Conservation (phyloP, 2,797 vertebrate species). For the Gymnopithys bicolor region DNA sequence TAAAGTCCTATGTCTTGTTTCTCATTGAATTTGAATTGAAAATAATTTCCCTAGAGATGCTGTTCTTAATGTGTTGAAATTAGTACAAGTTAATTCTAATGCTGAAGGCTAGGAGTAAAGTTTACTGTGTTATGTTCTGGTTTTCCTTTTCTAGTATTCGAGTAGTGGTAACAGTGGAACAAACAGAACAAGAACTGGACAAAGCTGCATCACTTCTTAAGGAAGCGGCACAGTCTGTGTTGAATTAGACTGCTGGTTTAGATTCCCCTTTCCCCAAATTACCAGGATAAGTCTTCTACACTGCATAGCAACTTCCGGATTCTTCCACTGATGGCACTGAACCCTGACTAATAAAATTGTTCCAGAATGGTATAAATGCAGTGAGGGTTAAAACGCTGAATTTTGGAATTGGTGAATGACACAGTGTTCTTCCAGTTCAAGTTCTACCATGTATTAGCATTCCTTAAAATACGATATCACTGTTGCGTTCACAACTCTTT, state of each 20-base stretch:
- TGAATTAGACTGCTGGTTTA: conserved; percentile 68
- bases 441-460: conserved; percentile 15
- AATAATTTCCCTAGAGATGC: background rate
- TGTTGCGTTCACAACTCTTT: conserved; percentile 30
- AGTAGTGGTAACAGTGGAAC: conserved; percentile 90
- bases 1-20: background rate
- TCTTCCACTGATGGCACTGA: background rate
- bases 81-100: background rate
- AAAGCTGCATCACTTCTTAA: conserved; percentile 85
- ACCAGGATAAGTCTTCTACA: background rate
- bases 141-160: conserved; percentile 84
- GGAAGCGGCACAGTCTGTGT: conserved; percentile 81
- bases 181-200: conserved; percentile 89
- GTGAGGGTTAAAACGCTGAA: background rate
- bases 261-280: background rate
- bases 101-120: background rate
- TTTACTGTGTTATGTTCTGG: background rate
- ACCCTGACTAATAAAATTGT: background rate
- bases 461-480: conserved; percentile 14
- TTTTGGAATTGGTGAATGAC: conserved; percentile 23
- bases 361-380: background rate
- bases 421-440: conserved; percentile 3
- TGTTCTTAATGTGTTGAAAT: background rate
- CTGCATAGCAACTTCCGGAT: background rate
- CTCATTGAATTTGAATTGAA: background rate